Percentiles rank a stretch among this genome's conserved stretches.
These are phyloP conservation scores for Epinephelus moara DNA, from an alignment of 2,113 vertebrate species.

Conservation along the genomic window DNA sequence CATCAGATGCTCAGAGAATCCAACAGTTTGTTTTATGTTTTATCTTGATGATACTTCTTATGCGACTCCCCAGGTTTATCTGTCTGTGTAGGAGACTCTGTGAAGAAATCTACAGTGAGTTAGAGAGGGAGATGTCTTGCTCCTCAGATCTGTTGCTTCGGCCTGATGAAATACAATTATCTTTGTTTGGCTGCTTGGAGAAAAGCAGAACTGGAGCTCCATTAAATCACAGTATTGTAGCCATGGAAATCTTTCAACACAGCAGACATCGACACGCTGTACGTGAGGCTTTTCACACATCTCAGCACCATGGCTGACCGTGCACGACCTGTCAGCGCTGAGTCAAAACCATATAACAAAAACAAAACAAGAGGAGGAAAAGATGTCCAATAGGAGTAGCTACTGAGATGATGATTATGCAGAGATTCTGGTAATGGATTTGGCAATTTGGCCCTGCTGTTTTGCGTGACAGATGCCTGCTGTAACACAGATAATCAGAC, in stretches of 20 bases:
- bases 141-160: neutral
- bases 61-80: neutral
- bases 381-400: neutral
- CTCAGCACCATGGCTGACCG: neutral
- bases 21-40: conserved; percentile 1
- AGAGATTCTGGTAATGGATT: conserved; percentile 8
- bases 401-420: neutral
- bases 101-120: neutral
- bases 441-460: neutral
- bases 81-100: neutral
- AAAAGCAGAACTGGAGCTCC: neutral
- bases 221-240: neutral
- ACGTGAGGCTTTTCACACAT: conserved; percentile 2
- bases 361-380: neutral
- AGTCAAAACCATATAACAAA: neutral
- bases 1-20: conserved; percentile 13
- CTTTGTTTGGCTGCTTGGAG: neutral
- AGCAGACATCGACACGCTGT: conserved; percentile 8
- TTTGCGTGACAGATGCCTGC: conserved; percentile 21
- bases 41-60: neutral
- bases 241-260: neutral
- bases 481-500: conserved; percentile 21
- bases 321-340: neutral
- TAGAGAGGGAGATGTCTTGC: neutral
- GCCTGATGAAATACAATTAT: neutral